These are phyloP conservation scores for Phylloscopus collybita DNA, from an alignment of 2,797 vertebrate species.

Conservation along the genomic window DNA sequence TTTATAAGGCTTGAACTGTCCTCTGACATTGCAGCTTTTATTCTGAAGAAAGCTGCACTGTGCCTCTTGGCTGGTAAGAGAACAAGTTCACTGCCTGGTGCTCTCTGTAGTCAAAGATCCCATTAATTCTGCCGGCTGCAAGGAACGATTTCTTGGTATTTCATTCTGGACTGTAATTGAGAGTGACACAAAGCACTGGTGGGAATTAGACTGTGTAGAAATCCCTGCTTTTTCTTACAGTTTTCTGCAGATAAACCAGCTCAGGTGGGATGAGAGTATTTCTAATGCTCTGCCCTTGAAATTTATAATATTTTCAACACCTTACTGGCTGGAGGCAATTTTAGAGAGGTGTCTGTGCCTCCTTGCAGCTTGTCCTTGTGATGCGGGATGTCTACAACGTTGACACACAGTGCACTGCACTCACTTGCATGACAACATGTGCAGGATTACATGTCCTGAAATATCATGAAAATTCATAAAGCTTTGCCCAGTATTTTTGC, in stretches of 20 bases:
- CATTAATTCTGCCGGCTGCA: slow-evolving; percentile 39
- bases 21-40: slow-evolving; percentile 48
- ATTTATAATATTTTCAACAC: background rate
- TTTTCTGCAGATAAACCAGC: slow-evolving; percentile 25
- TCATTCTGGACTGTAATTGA: slow-evolving; percentile 56
- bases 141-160: slow-evolving; percentile 46
- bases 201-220: slow-evolving; percentile 41
- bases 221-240: background rate
- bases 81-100: slow-evolving; percentile 46
- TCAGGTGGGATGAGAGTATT: slow-evolving; percentile 31
- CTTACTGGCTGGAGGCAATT: background rate
- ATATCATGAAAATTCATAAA: background rate
- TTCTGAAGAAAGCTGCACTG: slow-evolving; percentile 51
- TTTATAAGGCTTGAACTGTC: slow-evolving; percentile 34
- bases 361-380: background rate
- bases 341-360: background rate
- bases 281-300: slow-evolving; percentile 13
- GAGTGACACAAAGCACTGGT: slow-evolving; percentile 51
- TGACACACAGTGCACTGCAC: background rate
- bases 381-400: background rate
- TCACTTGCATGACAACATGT: background rate
- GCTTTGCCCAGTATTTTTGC: background rate
- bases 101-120: slow-evolving; percentile 55
- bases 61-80: slow-evolving; percentile 45
- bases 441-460: background rate